phyloP scores from a whole-genome alignment of 2,113 vertebrate species.

The Menura novaehollandiae region DNA sequence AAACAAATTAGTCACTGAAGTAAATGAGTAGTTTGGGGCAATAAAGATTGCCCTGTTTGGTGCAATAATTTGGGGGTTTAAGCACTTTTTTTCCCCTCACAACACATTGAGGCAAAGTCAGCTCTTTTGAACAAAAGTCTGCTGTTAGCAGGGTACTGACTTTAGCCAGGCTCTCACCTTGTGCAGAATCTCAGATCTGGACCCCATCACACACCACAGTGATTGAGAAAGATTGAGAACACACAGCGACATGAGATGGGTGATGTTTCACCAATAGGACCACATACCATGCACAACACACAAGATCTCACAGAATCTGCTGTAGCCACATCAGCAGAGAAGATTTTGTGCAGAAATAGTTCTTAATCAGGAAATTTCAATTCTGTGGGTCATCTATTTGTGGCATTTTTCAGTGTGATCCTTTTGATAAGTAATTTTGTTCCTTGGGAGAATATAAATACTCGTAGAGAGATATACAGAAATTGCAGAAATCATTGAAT shows the following conservation, averaged over 20 bases:
- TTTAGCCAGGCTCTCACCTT: neutral
- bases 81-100: accelerated
- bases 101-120: neutral
- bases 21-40: neutral
- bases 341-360: neutral
- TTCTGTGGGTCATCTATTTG: neutral
- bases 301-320: neutral
- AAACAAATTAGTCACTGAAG: neutral
- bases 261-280: neutral
- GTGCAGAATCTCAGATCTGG: neutral
- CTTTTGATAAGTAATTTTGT: neutral
- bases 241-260: accelerated
- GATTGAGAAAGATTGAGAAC: neutral
- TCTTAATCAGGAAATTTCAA: neutral
- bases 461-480: neutral
- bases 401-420: neutral
- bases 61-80: neutral
- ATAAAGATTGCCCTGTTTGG: neutral
- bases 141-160: neutral
- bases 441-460: neutral
- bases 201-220: neutral
- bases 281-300: neutral
- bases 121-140: neutral
- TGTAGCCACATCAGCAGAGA: neutral
- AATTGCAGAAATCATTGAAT: neutral